Conservation (phyloP, 1,140 invertebrate species). For the Aphelenchoides besseyi region DNA sequence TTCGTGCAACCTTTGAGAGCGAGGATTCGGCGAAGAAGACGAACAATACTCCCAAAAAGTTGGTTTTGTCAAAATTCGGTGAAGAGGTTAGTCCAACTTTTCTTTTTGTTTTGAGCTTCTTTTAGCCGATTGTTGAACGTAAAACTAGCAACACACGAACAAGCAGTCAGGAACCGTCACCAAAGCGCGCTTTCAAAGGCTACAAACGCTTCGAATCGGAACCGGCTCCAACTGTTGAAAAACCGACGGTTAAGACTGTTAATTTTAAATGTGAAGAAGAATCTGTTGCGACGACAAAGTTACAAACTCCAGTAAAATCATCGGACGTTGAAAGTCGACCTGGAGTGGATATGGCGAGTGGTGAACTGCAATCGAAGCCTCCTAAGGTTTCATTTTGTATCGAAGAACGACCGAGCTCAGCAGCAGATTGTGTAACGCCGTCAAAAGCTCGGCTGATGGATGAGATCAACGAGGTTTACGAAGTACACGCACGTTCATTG, state of each 20-base stretch:
- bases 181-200: not conserved
- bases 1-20: not conserved
- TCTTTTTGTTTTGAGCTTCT: not conserved
- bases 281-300: too few species aligned
- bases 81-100: not conserved
- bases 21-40: not conserved
- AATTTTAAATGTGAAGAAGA: too few species aligned
- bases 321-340: not conserved
- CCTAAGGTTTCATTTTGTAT: not conserved
- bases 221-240: too few species aligned
- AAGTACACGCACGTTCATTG: constrained; percentile 1
- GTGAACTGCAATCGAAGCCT: not conserved
- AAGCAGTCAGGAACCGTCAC: not conserved
- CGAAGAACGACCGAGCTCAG: not conserved
- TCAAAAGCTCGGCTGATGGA: constrained; percentile 8
- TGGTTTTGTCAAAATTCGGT: not conserved
- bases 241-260: too few species aligned
- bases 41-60: not conserved
- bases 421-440: not conserved
- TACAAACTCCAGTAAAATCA: too few species aligned
- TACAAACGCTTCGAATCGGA: not conserved
- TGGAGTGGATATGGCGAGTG: not conserved
- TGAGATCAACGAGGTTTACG: constrained; percentile 16
- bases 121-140: not conserved
- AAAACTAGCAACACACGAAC: not conserved